Evolutionary conservation across 2,797 vertebrate species (phyloP), one percentile per base, ranked within the genome.

Genomic region (Gymnodraco acuticeps): DNA sequence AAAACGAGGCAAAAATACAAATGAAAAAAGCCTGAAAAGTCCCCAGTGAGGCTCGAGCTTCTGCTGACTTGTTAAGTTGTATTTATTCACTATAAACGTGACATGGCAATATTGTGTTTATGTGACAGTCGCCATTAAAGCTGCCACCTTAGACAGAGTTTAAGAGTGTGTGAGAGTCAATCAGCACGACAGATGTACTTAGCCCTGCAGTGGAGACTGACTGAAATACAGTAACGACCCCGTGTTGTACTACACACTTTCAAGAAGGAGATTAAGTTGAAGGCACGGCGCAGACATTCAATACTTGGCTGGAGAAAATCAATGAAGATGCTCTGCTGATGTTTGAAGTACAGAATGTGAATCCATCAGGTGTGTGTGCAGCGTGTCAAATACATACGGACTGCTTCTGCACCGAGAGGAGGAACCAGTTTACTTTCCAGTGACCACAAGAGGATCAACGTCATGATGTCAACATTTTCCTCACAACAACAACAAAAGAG

Each of bases 301-400:
- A 77, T 65, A 64, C 77, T 58, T 41, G 48, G 41, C 51, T 20
- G 31, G 67, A 55, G 48, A 80, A 82, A 81, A 87, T 86, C 85
- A 62, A 84, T 86, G 45, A 69, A 54, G 61, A 62, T n/a, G 54
- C n/a, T 58, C 10, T 77, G 75, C 70, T 50, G 50, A 63, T 33
- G 16, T 70, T 10, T 61, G 53, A 77, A 59, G 54, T 19, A 8
- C 47, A 69, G 56, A 33, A 43, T 14, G 56, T 16, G 43, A 16
- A 56, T 64, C 15, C 63, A 27, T 65, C 9, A 61, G 42, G n/a
- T 20, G 50, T 31, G 54, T 17, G 33, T 70, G 55, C 10, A 38
- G 50, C 56, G 42, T 19, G 9, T 70, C 38, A 47, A 47, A 50
- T 6, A 51, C 27, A 38, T 38, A 38, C 6, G 8, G 8, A 38